Evolutionary conservation across 1,140 invertebrate genomes (phyloP).

Genomic region (Oppia nitens): DNA sequence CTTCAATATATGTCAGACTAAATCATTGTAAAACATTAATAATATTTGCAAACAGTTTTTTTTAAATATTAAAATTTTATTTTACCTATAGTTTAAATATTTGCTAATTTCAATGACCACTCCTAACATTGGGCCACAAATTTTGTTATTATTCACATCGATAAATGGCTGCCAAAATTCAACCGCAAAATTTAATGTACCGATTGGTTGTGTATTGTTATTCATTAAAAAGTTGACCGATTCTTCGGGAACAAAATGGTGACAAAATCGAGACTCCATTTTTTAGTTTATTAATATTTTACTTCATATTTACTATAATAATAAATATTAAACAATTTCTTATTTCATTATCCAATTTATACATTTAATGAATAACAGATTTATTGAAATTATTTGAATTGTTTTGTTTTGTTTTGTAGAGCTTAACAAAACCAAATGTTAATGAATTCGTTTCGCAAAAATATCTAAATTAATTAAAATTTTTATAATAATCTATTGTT

Average conservation of each 20-base stretch:
- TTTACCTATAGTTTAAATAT: background rate
- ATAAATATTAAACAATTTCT: too few relatives aligned
- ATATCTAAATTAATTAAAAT: too few relatives aligned
- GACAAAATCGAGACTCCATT: background rate
- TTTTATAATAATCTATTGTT: too few relatives aligned
- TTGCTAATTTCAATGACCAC: background rate
- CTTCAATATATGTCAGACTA: background rate
- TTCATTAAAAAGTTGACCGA: background rate
- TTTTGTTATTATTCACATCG: background rate
- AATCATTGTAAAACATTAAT: background rate
- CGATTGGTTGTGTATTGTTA: background rate
- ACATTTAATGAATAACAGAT: too few relatives aligned
- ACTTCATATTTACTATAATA: too few relatives aligned
- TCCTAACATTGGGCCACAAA: background rate
- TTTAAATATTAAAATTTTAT: background rate
- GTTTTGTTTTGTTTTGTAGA: too few relatives aligned
- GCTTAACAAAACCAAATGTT: too few relatives aligned
- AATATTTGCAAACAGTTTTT: background rate
- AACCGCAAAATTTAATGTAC: background rate
- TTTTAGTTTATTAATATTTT: background rate
- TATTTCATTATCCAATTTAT: too few relatives aligned
- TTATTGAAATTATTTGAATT: too few relatives aligned
- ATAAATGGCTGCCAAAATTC: background rate
- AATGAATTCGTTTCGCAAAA: too few relatives aligned
- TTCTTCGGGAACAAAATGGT: background rate